Conservation (phyloP, 2,888 invertebrate species). For the Lymantria monacha region DNA sequence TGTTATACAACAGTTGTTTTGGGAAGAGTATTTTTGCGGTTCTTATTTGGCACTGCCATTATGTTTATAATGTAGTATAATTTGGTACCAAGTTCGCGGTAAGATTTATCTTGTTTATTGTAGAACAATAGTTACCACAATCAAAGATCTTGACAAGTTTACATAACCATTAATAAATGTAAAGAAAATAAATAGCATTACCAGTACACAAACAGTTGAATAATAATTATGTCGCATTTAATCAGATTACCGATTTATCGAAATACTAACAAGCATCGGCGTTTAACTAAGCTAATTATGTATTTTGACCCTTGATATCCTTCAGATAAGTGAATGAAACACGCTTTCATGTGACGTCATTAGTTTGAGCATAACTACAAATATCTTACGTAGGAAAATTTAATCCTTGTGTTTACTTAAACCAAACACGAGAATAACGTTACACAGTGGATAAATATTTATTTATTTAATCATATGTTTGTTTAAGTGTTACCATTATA, state of each 20-base stretch:
- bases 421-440: constrained; percentile 22
- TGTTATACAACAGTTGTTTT: constrained; percentile 53
- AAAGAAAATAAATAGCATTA: background rate
- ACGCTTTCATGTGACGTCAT: constrained; percentile 23
- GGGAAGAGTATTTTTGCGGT: constrained; percentile 29
- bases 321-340: constrained; percentile 25
- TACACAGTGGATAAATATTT: constrained; percentile 36
- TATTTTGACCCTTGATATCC: constrained; percentile 28
- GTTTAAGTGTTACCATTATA: constrained; percentile 11
- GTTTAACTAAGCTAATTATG: constrained; percentile 18
- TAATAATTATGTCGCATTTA: constrained; percentile 11
- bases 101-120: background rate
- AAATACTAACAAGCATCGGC: constrained; percentile 3
- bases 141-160: background rate
- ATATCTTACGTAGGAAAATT: constrained; percentile 28
- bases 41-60: constrained; percentile 18
- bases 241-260: constrained; percentile 13
- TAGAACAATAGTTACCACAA: background rate
- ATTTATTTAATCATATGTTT: constrained; percentile 35
- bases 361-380: constrained; percentile 8
- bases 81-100: background rate
- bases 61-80: constrained; percentile 2
- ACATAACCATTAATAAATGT: background rate
- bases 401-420: constrained; percentile 31
- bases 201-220: background rate